Conservation (phyloP, 2,113 vertebrate species). For the Zosterops borbonicus region DNA sequence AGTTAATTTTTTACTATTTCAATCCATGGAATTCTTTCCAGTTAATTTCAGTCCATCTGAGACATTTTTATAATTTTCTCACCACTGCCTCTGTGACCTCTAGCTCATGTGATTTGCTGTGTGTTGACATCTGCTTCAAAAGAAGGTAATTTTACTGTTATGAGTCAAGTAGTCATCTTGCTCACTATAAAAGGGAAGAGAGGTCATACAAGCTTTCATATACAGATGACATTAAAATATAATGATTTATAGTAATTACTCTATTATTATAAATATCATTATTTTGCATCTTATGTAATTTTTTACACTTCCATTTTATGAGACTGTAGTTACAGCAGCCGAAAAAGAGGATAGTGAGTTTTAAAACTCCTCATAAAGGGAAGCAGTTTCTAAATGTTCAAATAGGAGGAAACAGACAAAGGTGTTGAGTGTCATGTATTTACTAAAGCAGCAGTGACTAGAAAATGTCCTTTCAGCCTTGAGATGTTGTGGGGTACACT, state of each 20-base stretch:
- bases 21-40: not conserved
- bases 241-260: not conserved
- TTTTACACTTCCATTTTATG: not conserved
- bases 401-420: not conserved
- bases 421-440: not conserved
- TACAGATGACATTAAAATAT: not conserved
- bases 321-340: not conserved
- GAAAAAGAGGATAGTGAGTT: not conserved
- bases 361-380: not conserved
- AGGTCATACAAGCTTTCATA: not conserved
- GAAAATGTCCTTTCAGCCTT: not conserved
- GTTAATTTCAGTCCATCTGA: not conserved
- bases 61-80: not conserved
- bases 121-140: not conserved
- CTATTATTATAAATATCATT: not conserved
- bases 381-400: not conserved
- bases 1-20: not conserved
- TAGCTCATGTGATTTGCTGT: not conserved
- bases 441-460: not conserved
- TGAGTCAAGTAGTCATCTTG: not conserved
- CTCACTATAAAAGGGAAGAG: not conserved
- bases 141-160: not conserved
- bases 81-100: not conserved
- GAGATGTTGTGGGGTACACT: not conserved
- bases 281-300: not conserved